Conservation (phyloP, 2,888 invertebrate genomes). For the Fragum sueziense region DNA sequence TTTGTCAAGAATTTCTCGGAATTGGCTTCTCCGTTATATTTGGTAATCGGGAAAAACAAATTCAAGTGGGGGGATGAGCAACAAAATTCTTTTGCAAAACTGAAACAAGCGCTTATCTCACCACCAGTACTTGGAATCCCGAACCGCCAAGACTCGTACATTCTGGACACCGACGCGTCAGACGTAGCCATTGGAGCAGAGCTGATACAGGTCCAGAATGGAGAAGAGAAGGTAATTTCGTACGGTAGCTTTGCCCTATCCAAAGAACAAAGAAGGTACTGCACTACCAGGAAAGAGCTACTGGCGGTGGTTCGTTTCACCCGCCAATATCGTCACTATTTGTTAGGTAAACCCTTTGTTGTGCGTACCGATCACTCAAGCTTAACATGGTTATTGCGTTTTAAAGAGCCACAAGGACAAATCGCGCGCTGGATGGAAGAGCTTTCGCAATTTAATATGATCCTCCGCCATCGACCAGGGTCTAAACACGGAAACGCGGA, state of each 20-base stretch:
- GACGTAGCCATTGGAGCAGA: slow-evolving; percentile 45
- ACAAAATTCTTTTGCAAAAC: slow-evolving; percentile 32
- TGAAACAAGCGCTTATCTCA: slow-evolving; percentile 3
- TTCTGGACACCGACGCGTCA: slow-evolving; percentile 51
- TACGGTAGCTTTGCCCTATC: slow-evolving; percentile 41
- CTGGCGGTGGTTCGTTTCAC: slow-evolving; percentile 29
- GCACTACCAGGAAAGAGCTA: slow-evolving; percentile 12
- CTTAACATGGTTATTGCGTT: too few species aligned
- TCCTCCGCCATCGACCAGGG: too few species aligned
- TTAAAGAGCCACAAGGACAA: too few species aligned
- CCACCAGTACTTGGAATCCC: slow-evolving; percentile 44
- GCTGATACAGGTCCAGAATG: slow-evolving; percentile 46
- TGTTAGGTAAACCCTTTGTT: slow-evolving; percentile 31
- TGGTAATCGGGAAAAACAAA: slow-evolving; percentile 23
- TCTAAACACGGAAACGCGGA: too few species aligned
- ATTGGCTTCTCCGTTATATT: slow-evolving; percentile 29
- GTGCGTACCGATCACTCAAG: slow-evolving; percentile 49
- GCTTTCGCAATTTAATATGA: too few species aligned
- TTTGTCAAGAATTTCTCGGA: slow-evolving; percentile 36
- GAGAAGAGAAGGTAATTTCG: slow-evolving; percentile 36
- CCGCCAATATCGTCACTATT: slow-evolving; percentile 34
- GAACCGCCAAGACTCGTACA: slow-evolving; percentile 16
- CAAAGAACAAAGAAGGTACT: slow-evolving; percentile 38
- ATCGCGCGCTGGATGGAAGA: too few species aligned
- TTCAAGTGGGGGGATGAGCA: slow-evolving; percentile 33